phyloP scores from a whole-genome alignment of 2,888 invertebrate species.

The Trissolcus japonicus region DNA sequence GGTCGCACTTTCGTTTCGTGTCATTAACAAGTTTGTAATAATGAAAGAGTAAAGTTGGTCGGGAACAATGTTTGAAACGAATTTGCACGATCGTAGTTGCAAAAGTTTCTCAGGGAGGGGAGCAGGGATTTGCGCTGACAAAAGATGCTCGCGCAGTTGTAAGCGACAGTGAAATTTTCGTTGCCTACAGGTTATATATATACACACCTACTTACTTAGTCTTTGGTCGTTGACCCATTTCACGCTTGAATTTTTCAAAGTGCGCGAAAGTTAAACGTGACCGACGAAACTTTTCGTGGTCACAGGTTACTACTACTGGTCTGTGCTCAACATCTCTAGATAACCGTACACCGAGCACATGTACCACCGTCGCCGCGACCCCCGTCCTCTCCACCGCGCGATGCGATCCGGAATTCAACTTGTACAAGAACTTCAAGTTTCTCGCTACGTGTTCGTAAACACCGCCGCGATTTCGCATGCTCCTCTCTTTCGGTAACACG shows the following conservation, averaged over 20 bases:
- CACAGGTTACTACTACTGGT: conserved; percentile 59
- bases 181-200: conserved; percentile 29
- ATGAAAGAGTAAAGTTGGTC: conserved; percentile 47
- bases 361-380: conserved; percentile 14
- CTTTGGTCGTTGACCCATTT: conserved; percentile 66
- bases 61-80: conserved; percentile 35
- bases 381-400: conserved; percentile 40
- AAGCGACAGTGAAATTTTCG: conserved; percentile 55
- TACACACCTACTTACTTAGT: conserved; percentile 45
- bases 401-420: conserved; percentile 55
- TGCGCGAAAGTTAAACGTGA: conserved; percentile 69
- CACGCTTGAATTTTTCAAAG: conserved; percentile 64
- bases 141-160: conserved; percentile 41
- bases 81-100: conserved; percentile 38
- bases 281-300: conserved; percentile 68
- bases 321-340: conserved; percentile 54
- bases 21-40: conserved; percentile 50
- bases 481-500: conserved; percentile 49
- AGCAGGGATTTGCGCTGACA: conserved; percentile 41
- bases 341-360: conserved; percentile 47
- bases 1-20: conserved; percentile 44
- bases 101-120: conserved; percentile 37
- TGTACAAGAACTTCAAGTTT: conserved; percentile 55
- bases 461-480: conserved; percentile 56
- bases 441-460: conserved; percentile 57